Conservation (phyloP, 2,797 vertebrate genomes). For the Chiroxiphia lanceolata region DNA sequence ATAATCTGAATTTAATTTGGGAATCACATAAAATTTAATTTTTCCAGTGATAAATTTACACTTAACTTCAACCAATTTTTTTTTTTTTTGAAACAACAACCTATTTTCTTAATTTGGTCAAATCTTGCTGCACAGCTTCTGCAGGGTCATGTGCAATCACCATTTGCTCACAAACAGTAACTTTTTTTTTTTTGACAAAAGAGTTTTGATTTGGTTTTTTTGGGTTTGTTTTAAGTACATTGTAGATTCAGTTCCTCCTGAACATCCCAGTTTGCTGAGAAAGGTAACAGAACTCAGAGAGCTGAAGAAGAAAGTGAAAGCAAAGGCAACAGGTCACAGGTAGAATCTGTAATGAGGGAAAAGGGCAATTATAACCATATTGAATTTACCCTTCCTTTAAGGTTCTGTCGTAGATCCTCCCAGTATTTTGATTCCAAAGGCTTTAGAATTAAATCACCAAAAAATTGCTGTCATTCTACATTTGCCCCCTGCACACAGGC, state of each 20-base stretch:
- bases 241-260: background rate
- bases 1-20: background rate
- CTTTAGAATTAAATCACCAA: background rate
- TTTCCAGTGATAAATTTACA: background rate
- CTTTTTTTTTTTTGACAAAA: too few species aligned
- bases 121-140: background rate
- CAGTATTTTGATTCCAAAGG: background rate
- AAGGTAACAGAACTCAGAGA: background rate
- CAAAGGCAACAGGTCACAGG: background rate
- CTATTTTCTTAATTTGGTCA: background rate
- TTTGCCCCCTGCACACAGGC: background rate
- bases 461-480: background rate
- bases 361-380: background rate
- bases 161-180: background rate
- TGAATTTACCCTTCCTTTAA: background rate
- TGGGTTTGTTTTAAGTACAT: background rate
- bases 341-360: background rate
- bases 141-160: background rate
- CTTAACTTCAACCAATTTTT: background rate
- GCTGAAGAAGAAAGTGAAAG: background rate
- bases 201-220: fast-evolving
- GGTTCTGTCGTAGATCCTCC: background rate
- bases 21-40: background rate
- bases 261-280: background rate
- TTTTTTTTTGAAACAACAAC: background rate